Base-by-base conservation (phyloP, 2,888 invertebrate genomes). In the Heterodera filipjevi region DNA sequence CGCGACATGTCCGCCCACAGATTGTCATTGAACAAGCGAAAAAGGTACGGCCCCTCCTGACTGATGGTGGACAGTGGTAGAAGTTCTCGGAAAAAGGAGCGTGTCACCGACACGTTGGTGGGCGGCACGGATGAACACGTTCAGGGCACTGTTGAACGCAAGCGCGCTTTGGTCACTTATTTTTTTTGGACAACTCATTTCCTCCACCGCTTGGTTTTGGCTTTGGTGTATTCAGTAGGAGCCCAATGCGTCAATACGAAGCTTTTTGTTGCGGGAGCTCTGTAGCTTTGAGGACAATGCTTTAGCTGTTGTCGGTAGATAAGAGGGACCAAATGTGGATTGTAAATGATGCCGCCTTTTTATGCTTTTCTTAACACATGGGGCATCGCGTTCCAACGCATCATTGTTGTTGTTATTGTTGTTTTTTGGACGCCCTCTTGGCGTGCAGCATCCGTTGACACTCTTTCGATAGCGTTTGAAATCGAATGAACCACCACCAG, bases 61-160 rank as follows among this genome's bases (percentile, higher is more conserved):
- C 46, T 44, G 30, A 78, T 59, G n/a, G 78, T 68, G 8, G 39
- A 64, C 32, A 79, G 12, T 6, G 78, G 78, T 3, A 78, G 78
- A n/a, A 66, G 32, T 66, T 78, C 78, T 0, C 78, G 68, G 30
- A 70, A 66, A 27, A 39, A 46, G 14, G 66, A 59, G 5, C 70
- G 75, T 16, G 27, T 27, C 32, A 64, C 76, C 6, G 79, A 39
- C 68, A 78, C 78, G 35, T 78, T 78, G 6, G 78, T 77, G 12
- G 78, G 78, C 30, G 78, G 78, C 22, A 78, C 59, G 3, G 79
- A n/a, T 27, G 22, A 78, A 76, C n/a, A 76, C 64, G 32, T 53
- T 66, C 5, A 76, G 35, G 1, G 66, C 76, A 22, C 66, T 76
- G 53, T 76, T 74, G 39, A 46, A 35, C 14, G 74, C 74, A 32